phyloP scores from a whole-genome alignment of 2,797 vertebrate species.

The Labeo calbasu region DNA sequence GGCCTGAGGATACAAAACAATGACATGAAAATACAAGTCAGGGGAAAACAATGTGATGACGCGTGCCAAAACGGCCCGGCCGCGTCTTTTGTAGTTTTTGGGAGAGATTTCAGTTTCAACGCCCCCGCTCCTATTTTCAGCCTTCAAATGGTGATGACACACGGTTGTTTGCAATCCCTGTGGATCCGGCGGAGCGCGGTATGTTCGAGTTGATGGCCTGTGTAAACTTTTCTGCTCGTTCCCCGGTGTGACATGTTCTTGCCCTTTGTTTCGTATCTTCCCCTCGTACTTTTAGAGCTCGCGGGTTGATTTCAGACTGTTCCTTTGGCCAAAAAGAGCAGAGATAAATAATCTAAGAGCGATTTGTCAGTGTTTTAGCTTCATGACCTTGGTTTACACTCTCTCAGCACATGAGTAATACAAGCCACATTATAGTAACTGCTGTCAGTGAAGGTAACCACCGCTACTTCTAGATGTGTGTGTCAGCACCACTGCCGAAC shows the following conservation, averaged over 20 bases:
- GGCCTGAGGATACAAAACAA: conserved; percentile 70
- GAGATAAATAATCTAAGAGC: conserved; percentile 19
- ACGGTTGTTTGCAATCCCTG: conserved; percentile 52
- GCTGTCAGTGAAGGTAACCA: conserved; percentile 52
- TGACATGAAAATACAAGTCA: conserved; percentile 76
- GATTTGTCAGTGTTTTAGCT: conserved; percentile 31
- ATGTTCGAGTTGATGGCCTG: conserved; percentile 32
- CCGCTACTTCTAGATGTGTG: conserved; percentile 32
- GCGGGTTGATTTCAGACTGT: conserved; percentile 23
- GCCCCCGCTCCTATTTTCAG: conserved; percentile 68
- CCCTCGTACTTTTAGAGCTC: conserved; percentile 12
- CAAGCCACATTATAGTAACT: conserved; percentile 50
- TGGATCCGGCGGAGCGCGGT: conserved; percentile 18
- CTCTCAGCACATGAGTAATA: conserved; percentile 45
- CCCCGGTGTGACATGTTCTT: conserved; percentile 34
- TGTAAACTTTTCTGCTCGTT: conserved; percentile 41
- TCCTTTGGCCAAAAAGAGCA: not conserved
- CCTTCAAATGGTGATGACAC: conserved; percentile 70
- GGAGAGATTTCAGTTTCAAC: conserved; percentile 67
- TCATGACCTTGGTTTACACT: conserved; percentile 50
- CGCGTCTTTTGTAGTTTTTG: conserved; percentile 36
- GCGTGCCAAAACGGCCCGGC: conserved; percentile 63
- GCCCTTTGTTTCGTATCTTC: conserved; percentile 42
- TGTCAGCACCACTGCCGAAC: conserved; percentile 40
- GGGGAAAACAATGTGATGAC: conserved; percentile 70